Base-by-base conservation (phyloP, 1,140 invertebrate genomes). In the Penaeus japonicus region DNA sequence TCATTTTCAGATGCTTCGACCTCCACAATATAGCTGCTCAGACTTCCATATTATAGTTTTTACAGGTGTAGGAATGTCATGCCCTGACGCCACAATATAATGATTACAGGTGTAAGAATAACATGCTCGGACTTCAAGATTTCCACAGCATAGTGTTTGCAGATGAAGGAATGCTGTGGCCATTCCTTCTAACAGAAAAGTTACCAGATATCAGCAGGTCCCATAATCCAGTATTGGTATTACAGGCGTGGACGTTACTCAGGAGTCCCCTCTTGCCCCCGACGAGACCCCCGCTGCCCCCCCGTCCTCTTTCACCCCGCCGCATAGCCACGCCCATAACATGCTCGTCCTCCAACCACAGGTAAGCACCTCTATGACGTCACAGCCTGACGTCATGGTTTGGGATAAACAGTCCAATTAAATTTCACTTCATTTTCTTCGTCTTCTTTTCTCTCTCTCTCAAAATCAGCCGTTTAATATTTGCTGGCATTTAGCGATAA, bases 341-440 rank as follows among this genome's bases (percentile, higher is more conserved):
- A 95, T 95, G 94, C 94, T 95, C 92, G 93, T 95, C 88, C 92
- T 95, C 91, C 94, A 95, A 91, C 94, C 94, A 91, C 94, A 95
- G 94, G 94, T 95, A 90, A 93, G 92, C 54, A 53, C 62, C 80
- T 15, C 54, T 78, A 62, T 62, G 20, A 77, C 70, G 65, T 77
- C 73, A 39, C 18, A 30, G 47, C 70, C 47, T 47, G 47, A 47
- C 47, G 47, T 47, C 47, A 47, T 47, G 47, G 47, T 47, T 47
- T 47, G 10, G 47, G 47, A 47, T 47, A 47, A 47, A 47, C 47
- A 47, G 47, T 47, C 47, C 47, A 47, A 47, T 47, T 47, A 47
- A 47, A 47, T 30, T 70, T 39, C 77, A 20, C 47, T 54, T 47
- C 17, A 47, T 47, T 18, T 35, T 39, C 4, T 22, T 79, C 47